phyloP scores from a whole-genome alignment of 1,140 invertebrate genomes.

The Eriocheir sinensis region DNA sequence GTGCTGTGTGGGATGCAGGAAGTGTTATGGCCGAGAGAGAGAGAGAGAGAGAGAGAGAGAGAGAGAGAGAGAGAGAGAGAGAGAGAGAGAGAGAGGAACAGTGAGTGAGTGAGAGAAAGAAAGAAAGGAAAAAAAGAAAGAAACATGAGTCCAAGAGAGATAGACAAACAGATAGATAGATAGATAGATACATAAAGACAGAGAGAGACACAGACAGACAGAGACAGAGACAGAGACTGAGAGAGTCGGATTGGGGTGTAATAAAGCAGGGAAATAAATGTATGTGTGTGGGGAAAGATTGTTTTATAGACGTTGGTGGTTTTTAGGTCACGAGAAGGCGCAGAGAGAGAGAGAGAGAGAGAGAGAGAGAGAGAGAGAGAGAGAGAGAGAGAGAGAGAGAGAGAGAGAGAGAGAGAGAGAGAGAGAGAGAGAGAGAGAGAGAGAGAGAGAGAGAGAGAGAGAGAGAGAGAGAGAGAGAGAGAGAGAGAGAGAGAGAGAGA shows the following conservation, averaged over 20 bases:
- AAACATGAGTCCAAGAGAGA: background rate
- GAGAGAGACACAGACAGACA: too few relatives aligned
- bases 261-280: too few relatives aligned
- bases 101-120: slow-evolving; percentile 5
- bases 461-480: background rate
- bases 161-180: too few relatives aligned
- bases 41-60: slow-evolving; percentile 1
- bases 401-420: background rate
- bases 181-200: too few relatives aligned
- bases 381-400: background rate
- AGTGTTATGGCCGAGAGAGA: background rate
- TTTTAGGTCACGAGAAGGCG: too few relatives aligned
- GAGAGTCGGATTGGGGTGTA: too few relatives aligned
- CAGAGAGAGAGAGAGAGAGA: background rate
- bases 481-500: background rate
- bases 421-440: background rate
- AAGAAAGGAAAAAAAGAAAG: too few relatives aligned
- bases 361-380: background rate
- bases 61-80: slow-evolving; percentile 22
- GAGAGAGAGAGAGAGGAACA: slow-evolving; percentile 12
- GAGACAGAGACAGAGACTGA: too few relatives aligned
- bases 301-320: too few relatives aligned
- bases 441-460: background rate
- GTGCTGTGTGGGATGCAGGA: background rate
- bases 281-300: too few relatives aligned